Percentiles rank a stretch among this genome's conserved stretches.
phyloP scores from a whole-genome alignment of 2,888 invertebrate species.

The Tenthredo distinguenda region DNA sequence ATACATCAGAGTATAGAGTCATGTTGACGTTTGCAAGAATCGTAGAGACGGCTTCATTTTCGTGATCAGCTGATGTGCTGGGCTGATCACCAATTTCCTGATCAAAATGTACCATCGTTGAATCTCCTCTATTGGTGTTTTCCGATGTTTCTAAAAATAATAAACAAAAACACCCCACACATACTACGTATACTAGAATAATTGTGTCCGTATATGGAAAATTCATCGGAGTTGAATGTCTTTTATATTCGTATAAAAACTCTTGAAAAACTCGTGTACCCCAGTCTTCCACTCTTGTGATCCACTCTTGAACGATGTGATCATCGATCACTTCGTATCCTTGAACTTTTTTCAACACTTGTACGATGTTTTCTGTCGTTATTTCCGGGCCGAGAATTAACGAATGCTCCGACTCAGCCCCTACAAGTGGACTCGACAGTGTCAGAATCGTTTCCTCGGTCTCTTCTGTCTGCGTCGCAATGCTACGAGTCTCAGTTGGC shows the following conservation, averaged over 20 bases:
- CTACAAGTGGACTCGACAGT: no score
- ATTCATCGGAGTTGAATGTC: conserved; percentile 18
- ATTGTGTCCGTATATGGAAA: not conserved
- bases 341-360: conserved; percentile 18
- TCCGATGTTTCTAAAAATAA: conserved; percentile 19
- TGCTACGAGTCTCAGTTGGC: no score
- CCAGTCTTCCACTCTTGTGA: conserved; percentile 23
- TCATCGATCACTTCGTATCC: conserved; percentile 16
- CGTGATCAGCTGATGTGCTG: conserved; percentile 19
- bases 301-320: conserved; percentile 12
- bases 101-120: conserved; percentile 17
- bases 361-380: no score
- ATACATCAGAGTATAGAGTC: conserved; percentile 22
- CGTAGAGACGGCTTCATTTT: conserved; percentile 26
- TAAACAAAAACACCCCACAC: conserved; percentile 16
- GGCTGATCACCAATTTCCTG: conserved; percentile 14
- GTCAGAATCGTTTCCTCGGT: no score
- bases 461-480: no score
- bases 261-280: conserved; percentile 10
- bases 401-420: no score
- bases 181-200: conserved; percentile 14
- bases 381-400: no score
- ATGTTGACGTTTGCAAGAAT: conserved; percentile 12
- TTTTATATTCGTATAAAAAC: conserved; percentile 17
- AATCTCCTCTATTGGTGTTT: conserved; percentile 8